Evolutionary conservation across 2,888 invertebrate genomes (phyloP).

Genomic region (Cheiracanthium punctorium): DNA sequence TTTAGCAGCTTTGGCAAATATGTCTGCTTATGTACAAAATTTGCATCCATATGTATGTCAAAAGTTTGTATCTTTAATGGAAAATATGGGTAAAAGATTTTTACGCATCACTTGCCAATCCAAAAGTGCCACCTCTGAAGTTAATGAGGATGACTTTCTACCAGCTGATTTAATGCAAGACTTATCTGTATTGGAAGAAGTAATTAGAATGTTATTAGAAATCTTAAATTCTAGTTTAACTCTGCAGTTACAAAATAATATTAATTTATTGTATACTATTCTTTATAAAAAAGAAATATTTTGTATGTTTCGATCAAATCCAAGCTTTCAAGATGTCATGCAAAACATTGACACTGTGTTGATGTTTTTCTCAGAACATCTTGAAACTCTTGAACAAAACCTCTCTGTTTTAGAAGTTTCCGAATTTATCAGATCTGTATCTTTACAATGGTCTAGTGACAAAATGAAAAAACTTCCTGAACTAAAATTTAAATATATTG

Average conservation of each 20-base stretch:
- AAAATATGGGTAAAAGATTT: conserved; percentile 90
- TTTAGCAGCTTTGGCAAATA: conserved; percentile 97
- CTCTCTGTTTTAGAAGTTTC: conserved; percentile 91
- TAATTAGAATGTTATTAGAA: conserved; percentile 95
- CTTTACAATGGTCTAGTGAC: conserved; percentile 95
- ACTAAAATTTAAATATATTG: conserved; percentile 98
- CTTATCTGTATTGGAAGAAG: conserved; percentile 94
- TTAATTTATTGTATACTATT: conserved; percentile 95
- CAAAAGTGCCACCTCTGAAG: conserved; percentile 42
- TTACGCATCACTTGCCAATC: conserved; percentile 76
- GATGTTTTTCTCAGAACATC: conserved; percentile 81
- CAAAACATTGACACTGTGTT: conserved; percentile 94
- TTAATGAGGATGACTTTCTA: conserved; percentile 68
- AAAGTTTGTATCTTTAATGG: conserved; percentile 90
- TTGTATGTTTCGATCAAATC: conserved; percentile 88
- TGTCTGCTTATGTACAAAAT: conserved; percentile 93
- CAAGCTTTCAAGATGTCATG: conserved; percentile 93
- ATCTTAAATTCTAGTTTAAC: conserved; percentile 96
- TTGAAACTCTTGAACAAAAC: conserved; percentile 80
- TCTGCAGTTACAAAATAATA: conserved; percentile 89
- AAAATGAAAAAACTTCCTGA: conserved; percentile 98
- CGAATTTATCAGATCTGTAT: conserved; percentile 91
- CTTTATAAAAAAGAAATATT: conserved; percentile 95
- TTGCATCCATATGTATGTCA: conserved; percentile 97
- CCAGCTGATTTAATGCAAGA: conserved; percentile 83